Evolutionary conservation across 30 jellyfish, hydroid and myxozoan genomes (phyloP).

Genomic region (Hydractinia echinata): DNA sequence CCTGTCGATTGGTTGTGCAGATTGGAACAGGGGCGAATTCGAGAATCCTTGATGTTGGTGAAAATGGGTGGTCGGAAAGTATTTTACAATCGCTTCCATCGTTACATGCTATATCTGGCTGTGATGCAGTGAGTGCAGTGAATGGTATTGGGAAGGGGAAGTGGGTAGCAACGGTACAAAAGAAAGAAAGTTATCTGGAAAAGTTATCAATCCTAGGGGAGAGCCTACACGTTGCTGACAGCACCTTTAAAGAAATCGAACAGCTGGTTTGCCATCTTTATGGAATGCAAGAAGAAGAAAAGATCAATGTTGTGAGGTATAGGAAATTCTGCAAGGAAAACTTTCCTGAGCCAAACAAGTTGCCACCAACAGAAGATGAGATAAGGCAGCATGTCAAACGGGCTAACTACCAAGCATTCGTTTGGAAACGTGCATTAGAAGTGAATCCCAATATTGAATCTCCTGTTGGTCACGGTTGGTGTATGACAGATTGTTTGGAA

Average conservation of each 20-base stretch:
- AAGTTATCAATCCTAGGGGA: neutral
- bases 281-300: conserved; percentile 6
- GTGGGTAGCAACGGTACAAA: conserved; percentile 26
- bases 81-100: no score
- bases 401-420: no score
- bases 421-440: no score
- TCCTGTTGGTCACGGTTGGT: conserved; percentile 58
- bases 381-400: conserved; percentile 37
- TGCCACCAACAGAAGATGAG: conserved; percentile 49
- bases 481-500: neutral
- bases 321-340: conserved; percentile 40
- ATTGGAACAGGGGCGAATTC: conserved; percentile 9
- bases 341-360: conserved; percentile 56
- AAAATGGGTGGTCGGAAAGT: no score
- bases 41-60: conserved; percentile 43
- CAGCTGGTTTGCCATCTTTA: conserved; percentile 12
- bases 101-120: no score
- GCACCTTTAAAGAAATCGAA: neutral
- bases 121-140: conserved; percentile 50
- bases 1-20: neutral
- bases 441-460: conserved; percentile 33
- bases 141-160: conserved; percentile 36
- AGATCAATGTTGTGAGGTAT: conserved; percentile 32
- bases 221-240: neutral
- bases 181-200: neutral